Base-by-base conservation (phyloP, 2,797 vertebrate species). In the Alcedo atthis region DNA sequence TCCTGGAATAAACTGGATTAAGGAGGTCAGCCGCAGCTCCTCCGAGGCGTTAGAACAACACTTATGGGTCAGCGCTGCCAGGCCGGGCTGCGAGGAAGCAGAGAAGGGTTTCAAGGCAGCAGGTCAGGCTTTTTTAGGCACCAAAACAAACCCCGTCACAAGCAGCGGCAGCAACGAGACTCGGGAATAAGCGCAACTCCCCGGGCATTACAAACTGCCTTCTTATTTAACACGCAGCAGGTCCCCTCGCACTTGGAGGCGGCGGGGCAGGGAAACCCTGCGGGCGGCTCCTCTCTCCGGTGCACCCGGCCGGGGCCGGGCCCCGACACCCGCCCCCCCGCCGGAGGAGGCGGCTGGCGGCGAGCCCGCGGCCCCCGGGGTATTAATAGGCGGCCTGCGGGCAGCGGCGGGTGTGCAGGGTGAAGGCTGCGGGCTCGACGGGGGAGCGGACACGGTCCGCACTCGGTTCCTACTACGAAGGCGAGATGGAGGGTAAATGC, bases 341-440 rank as follows among this genome's bases (percentile, higher is more conserved):
- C 53, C 75, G 48, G 55, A 51, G 74, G 74, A 57, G 85, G 75
- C 1, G 81, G 81, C 62, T 69, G 86, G 73, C 62, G 5, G 22
- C 32, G 43, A 28, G 69, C 81, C 86, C 28, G 79, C 30, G 5
- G 19, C 28, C 51, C 51, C 66, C 32, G 61, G 62, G 91, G 79
- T 95, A 92, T 94, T 94, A 95, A 92, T 87, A 95, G 71, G 88
- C 91, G 58, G 87, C 59, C 49, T 15, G 8, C 10, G 12, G 54
- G 84, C 14, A 25, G 62, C 37, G 5, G 45, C 9, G 54, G 48
- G 57, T 2, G 67, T 14, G 21, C 20, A 15, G 32, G 15, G 28
- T 7, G 19, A 28, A 33, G 40, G 21, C 24, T 24, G 79, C 6
- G n/a, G 68, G 62, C 17, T 35, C 12, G 30, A 25, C 15, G 30